Conservation (phyloP, 1,140 invertebrate species). For the Sinonovacula constricta region DNA sequence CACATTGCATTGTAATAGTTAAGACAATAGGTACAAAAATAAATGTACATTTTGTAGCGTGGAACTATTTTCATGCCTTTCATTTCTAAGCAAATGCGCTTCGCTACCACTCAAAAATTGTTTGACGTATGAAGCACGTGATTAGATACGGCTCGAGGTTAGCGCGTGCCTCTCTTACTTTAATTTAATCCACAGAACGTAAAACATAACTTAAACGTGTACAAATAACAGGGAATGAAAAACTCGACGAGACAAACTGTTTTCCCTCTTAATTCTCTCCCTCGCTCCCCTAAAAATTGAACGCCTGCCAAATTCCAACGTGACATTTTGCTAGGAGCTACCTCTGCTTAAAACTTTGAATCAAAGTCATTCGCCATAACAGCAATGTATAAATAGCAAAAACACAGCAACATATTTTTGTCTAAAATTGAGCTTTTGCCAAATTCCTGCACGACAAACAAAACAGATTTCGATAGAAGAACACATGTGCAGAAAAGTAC, state of each 20-base stretch:
- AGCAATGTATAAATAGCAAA: constrained; percentile 28
- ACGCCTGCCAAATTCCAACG: background rate
- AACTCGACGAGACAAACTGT: background rate
- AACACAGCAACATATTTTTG: constrained; percentile 14
- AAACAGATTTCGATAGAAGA: constrained; percentile 3
- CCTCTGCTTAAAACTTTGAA: constrained; percentile 29
- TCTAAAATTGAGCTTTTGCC: constrained; percentile 26
- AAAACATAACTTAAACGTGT: no score
- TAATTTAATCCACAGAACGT: no score
- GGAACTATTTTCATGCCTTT: no score
- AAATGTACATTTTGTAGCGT: no score
- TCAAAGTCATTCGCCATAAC: constrained; percentile 19
- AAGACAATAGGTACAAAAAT: no score
- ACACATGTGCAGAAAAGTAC: constrained; percentile 21
- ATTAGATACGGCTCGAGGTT: no score
- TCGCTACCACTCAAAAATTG: no score
- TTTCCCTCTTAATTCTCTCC: background rate
- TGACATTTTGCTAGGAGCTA: background rate
- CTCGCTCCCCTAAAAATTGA: background rate
- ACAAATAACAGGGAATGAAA: no score
- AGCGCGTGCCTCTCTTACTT: no score
- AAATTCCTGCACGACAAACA: constrained; percentile 41
- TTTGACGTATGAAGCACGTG: no score
- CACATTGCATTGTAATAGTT: no score
- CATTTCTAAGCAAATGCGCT: no score